Evolutionary conservation across 64 coral and sea anemone species (phyloP).

Genomic region (Pocillopora damicornis): DNA sequence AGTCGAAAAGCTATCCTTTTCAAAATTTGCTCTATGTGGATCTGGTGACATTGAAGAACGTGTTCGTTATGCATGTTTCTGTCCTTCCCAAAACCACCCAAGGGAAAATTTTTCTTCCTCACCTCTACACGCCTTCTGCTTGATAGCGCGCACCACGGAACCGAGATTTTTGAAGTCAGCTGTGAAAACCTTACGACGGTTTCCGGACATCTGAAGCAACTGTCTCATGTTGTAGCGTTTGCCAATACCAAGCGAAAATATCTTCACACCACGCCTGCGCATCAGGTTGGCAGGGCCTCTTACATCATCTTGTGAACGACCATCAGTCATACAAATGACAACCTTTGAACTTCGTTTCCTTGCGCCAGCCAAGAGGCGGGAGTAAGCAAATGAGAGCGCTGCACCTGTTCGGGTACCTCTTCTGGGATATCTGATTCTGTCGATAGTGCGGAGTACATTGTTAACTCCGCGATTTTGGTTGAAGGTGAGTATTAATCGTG

Average conservation of each 20-base stretch:
- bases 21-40: no score
- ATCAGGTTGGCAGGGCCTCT: slow-evolving; percentile 3
- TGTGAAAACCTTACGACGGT: slow-evolving; percentile 48
- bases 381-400: slow-evolving; percentile 27
- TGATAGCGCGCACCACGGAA: slow-evolving; percentile 53
- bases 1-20: neutral
- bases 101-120: neutral
- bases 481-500: slow-evolving; percentile 45
- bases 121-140: slow-evolving; percentile 62
- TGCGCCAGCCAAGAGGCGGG: slow-evolving; percentile 8
- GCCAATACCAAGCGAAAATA: slow-evolving; percentile 67
- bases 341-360: slow-evolving; percentile 28
- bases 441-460: slow-evolving; percentile 31
- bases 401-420: slow-evolving; percentile 58
- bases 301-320: slow-evolving; percentile 65
- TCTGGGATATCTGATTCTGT: slow-evolving; percentile 64
- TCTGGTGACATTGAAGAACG: no score
- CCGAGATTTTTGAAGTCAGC: slow-evolving; percentile 60
- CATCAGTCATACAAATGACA: slow-evolving; percentile 70
- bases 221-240: slow-evolving; percentile 42
- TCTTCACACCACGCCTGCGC: slow-evolving; percentile 42
- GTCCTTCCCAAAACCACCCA: no score
- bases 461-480: slow-evolving; percentile 24
- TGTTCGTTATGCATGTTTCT: no score
- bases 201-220: slow-evolving; percentile 59